Evolutionary conservation across 2,113 vertebrate species (phyloP), one percentile per base, ranked within the genome.

Genomic region (rat (Rattus norvegicus)): DNA sequence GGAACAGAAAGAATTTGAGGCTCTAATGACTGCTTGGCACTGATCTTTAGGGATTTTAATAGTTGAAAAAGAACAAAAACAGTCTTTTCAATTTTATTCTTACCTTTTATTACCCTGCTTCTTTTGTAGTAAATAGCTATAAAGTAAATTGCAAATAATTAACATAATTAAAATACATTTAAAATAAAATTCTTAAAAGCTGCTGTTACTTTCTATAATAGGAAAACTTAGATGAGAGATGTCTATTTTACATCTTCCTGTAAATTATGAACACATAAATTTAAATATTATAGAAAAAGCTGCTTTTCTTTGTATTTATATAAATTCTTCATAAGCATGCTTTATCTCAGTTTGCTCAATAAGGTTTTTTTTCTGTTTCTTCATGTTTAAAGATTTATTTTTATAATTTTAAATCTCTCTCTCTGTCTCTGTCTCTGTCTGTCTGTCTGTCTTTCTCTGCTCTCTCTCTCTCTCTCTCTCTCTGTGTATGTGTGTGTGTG

Each of bases 161-260:
- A 33, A 92, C 39, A 24, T 72, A 59, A n/a, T 81, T 89, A n/a
- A 33, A 91, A 91, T 56, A 19, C 75, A 63, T 88, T 59, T 76
- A 11, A 92, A 72, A 63, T 91, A n/a, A 73, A 95, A 95, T 47
- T 43, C 20, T 65, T 89, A 92, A 84, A 93, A 54, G 7, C 16
- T 92, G 8, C 0, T 19, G 47, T 87, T 94, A 36, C 72, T 94
- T 84, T 84, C 36, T 4, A 7, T 54, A 49, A 47, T 61, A 39
- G 49, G 16, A 17, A 96, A 87, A 90, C 22, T 75, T 30, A 69
- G 20, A 22, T n/a, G 43, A 43, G n/a, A 75, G 87, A 86, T 12
- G 12, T 93, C 80, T 83, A 69, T 54, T 89, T 91, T 63, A 91
- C 13, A 36, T 12, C 16, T 88, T 85, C 56, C 52, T 67, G 12